Percentiles rank a stretch among this genome's conserved stretches.
Conservation (phyloP, 37 sponge, comb jelly and placozoan genomes). For the Petrosia ficiformis region DNA sequence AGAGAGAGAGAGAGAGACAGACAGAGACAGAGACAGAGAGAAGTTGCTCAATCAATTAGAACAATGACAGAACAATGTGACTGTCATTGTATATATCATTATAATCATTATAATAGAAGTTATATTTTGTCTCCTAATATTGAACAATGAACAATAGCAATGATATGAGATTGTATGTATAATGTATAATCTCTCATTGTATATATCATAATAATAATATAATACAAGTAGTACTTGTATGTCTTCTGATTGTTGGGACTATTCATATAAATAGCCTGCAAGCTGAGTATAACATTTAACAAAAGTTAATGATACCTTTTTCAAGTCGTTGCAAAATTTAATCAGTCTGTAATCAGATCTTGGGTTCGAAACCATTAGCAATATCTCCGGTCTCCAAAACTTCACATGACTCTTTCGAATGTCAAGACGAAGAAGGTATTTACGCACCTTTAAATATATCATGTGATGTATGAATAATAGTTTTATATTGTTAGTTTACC, state of each 20-base stretch:
- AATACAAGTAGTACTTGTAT: too few species aligned
- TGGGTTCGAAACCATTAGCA: constrained; percentile 92
- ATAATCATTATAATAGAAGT: too few species aligned
- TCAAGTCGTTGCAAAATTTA: constrained; percentile 93
- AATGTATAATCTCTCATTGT: neutral
- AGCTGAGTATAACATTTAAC: too few species aligned
- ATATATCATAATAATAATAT: too few species aligned
- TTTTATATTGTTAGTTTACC: constrained; percentile 28
- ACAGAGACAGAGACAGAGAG: too few species aligned
- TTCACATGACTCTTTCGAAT: constrained; percentile 94
- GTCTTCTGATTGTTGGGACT: too few species aligned
- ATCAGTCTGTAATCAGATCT: constrained; percentile 76
- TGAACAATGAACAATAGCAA: neutral
- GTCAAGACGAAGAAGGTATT: constrained; percentile 94
- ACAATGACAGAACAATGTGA: too few species aligned
- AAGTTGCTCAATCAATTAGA: too few species aligned
- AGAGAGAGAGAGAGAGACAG: too few species aligned
- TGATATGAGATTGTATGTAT: neutral
- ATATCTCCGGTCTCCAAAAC: constrained; percentile 95
- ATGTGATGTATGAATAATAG: neutral
- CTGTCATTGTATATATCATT: too few species aligned
- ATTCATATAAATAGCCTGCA: too few species aligned
- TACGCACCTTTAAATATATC: constrained; percentile 73
- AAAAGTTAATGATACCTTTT: constrained; percentile 55
- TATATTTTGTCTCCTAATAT: too few species aligned